phyloP scores from a whole-genome alignment of 2,113 vertebrate species.

The Dascyllus trimaculatus region DNA sequence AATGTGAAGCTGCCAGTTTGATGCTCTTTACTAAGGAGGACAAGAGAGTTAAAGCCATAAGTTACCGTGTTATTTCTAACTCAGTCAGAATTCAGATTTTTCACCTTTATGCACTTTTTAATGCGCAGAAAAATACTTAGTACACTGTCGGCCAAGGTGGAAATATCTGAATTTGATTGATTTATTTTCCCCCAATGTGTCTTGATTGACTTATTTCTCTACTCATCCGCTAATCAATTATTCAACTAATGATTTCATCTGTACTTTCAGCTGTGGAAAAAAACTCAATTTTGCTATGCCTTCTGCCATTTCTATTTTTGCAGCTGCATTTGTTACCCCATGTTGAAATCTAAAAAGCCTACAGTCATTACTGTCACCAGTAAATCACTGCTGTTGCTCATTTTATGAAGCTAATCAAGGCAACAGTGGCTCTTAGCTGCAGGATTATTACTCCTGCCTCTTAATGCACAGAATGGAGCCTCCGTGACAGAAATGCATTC shows the following conservation, averaged over 20 bases:
- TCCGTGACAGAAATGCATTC: slow-evolving; percentile 31
- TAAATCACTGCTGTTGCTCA: slow-evolving; percentile 23
- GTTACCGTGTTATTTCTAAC: too few relatives aligned
- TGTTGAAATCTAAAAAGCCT: neutral
- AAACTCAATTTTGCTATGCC: neutral
- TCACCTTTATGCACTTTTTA: too few relatives aligned
- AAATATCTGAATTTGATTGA: too few relatives aligned
- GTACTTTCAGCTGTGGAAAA: neutral
- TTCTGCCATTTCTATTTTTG: neutral
- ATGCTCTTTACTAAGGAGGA: too few relatives aligned
- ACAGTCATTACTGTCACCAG: neutral
- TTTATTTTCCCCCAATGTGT: too few relatives aligned
- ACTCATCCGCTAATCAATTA: too few relatives aligned
- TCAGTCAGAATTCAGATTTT: too few relatives aligned
- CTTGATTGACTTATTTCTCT: too few relatives aligned
- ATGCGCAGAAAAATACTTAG: too few relatives aligned
- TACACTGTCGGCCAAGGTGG: too few relatives aligned
- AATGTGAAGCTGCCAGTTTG: too few relatives aligned
- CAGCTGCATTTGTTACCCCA: neutral
- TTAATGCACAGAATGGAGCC: slow-evolving; percentile 26
- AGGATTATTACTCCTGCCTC: slow-evolving; percentile 26
- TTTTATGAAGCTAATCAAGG: slow-evolving; percentile 14
- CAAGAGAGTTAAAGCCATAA: too few relatives aligned
- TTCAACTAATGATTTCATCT: neutral
- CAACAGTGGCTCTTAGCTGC: slow-evolving; percentile 15